Evolutionary conservation across 2,797 vertebrate species (phyloP), one percentile per base, ranked within the genome.

Genomic region (Darevskia nairensis): DNA sequence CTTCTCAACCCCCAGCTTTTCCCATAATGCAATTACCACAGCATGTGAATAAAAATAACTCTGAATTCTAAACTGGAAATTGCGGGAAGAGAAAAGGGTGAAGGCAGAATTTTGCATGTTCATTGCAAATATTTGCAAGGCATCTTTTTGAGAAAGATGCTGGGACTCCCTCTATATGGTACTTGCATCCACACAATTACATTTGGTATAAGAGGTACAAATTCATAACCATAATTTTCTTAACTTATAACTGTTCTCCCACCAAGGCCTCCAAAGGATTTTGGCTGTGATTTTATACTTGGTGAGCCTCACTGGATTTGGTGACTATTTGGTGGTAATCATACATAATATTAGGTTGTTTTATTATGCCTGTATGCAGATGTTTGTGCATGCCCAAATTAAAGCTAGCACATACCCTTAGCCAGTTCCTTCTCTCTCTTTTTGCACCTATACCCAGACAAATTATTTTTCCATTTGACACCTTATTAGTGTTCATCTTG

Each of bases 21-120:
- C 74, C 25, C 50, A 27, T 85, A 76, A 77, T 85, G 35, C 72
- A 85, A 64, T 85, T 76, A 76, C 32, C 27, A 66, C 13, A 32
- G 8, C 72, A 76, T 75, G 74, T n/a, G 15, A 85, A 76, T 66
- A 85, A 77, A 76, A 66, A 66, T 85, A 85, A 66, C 55, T 17
- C 32, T 15, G 32, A 46, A 35, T 84, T 59, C 32, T 75, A 39
- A 59, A 61, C 4, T 17, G 11, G 23, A 75, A 72, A 29, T 75
- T 23, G 50, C n/a, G 3, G 15, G 83, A 76, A 7, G 25, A 85
- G 32, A 13, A 44, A 44, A 76, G 9, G 21, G 64, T 10, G 4
- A 41, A 55, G 41, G 25, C 66, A 44, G 27, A 77, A 44, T 64
- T 64, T 21, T 76, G 55, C 59, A 77, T 61, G 59, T 13, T 41